Percentiles rank a stretch among this genome's conserved stretches.
These are phyloP conservation scores for Scrobipalpa costella DNA, from an alignment of 2,888 invertebrate genomes.

Conservation along the genomic window DNA sequence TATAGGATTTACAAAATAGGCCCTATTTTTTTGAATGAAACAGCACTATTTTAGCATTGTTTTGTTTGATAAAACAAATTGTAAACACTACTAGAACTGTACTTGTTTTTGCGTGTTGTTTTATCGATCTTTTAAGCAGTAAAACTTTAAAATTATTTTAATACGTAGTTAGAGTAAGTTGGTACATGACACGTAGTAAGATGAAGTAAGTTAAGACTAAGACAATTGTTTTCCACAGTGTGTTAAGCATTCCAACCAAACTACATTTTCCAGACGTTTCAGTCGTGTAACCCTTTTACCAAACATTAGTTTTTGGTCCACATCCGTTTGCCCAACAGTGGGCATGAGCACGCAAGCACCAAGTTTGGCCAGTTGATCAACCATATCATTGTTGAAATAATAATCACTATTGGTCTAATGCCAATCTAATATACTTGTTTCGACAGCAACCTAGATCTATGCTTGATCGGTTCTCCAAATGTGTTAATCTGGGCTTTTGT, in stretches of 20 bases:
- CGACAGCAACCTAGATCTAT: conserved; percentile 12
- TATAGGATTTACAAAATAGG: background rate
- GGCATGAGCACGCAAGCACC: conserved; percentile 10
- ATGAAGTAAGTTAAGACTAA: too few species aligned
- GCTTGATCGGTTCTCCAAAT: conserved; percentile 7
- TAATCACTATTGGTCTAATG: conserved; percentile 14
- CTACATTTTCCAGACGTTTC: background rate
- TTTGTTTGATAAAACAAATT: too few species aligned
- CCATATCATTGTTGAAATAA: conserved; percentile 16
- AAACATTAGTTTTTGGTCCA: background rate
- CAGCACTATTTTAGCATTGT: background rate
- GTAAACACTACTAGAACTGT: too few species aligned
- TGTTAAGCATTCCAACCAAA: background rate
- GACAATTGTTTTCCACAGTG: too few species aligned
- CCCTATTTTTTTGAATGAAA: background rate
- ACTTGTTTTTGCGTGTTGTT: too few species aligned
- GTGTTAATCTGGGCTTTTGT: background rate
- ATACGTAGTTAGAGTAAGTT: too few species aligned
- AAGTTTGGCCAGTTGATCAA: conserved; percentile 11
- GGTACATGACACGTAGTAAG: too few species aligned
- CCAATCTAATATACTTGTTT: conserved; percentile 13
- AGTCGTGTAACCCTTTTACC: background rate
- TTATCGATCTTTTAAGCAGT: too few species aligned
- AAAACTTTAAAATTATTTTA: too few species aligned
- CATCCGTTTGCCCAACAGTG: conserved; percentile 16